Evolutionary conservation across 2,113 vertebrate genomes (phyloP).

Genomic region (Sphaerodactylus townsendi): DNA sequence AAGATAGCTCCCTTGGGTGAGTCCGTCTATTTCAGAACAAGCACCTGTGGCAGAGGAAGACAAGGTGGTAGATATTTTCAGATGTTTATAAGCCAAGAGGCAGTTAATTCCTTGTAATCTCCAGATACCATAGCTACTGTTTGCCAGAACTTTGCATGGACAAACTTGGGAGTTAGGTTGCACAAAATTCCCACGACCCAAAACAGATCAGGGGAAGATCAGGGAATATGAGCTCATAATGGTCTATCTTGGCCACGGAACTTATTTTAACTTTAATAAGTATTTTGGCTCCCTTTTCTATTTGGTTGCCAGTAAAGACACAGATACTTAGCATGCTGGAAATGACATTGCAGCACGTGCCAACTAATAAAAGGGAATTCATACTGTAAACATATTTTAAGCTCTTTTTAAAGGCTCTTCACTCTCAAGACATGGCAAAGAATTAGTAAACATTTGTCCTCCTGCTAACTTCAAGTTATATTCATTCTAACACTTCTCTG

Average conservation of each 20-base stretch:
- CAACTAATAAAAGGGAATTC: constrained; percentile 67
- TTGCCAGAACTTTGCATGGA: constrained; percentile 39
- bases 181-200: constrained; percentile 58
- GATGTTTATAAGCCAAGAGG: constrained; percentile 16
- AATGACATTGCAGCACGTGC: constrained; percentile 60
- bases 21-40: neutral
- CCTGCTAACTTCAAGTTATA: neutral
- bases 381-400: constrained; percentile 44
- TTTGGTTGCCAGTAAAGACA: constrained; percentile 69
- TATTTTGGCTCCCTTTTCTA: constrained; percentile 64
- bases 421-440: constrained; percentile 39
- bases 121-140: constrained; percentile 19
- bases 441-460: neutral
- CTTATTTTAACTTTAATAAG: constrained; percentile 63
- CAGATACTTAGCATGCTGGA: constrained; percentile 58
- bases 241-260: constrained; percentile 63
- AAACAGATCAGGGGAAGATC: constrained; percentile 56
- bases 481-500: constrained; percentile 12
- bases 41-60: neutral
- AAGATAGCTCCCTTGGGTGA: neutral
- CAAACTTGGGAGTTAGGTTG: constrained; percentile 36
- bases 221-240: constrained; percentile 45
- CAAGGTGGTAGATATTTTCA: constrained; percentile 16
- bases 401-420: constrained; percentile 14
- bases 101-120: constrained; percentile 16